These are phyloP conservation scores for Crocidura indochinensis DNA, from an alignment of 2,797 vertebrate species.

Conservation along the genomic window DNA sequence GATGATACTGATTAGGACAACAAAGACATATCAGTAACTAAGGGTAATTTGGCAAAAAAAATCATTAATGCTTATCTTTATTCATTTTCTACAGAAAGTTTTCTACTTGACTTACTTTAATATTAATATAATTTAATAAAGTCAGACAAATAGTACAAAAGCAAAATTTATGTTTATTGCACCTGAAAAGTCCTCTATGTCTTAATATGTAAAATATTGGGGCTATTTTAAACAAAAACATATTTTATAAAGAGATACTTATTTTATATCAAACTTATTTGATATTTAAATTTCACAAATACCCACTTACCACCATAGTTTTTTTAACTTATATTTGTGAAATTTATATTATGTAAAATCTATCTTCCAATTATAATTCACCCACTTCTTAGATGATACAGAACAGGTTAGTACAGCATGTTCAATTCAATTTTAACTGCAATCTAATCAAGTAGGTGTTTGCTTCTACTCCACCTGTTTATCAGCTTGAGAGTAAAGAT, in stretches of 20 bases:
- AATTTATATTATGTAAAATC: neutral
- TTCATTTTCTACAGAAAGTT: neutral
- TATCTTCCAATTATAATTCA: neutral
- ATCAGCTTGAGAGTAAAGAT: neutral
- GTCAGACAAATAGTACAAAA: conserved; percentile 8
- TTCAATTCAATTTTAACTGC: neutral
- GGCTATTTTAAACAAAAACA: neutral
- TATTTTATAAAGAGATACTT: neutral
- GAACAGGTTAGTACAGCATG: neutral
- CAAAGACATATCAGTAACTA: neutral
- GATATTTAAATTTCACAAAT: conserved; percentile 2
- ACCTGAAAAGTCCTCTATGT: neutral
- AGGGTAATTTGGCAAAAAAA: neutral
- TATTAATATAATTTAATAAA: conserved; percentile 15
- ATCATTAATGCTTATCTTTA: neutral
- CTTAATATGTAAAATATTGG: neutral
- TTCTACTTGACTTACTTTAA: conserved; percentile 39
- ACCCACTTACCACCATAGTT: neutral
- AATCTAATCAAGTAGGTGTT: neutral
- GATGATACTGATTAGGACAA: neutral
- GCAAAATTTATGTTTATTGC: neutral
- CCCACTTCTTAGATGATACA: neutral
- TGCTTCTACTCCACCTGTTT: neutral
- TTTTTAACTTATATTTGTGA: neutral
- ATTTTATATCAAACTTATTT: neutral